phyloP scores from a whole-genome alignment of 2,888 invertebrate genomes.

The Deilephila porcellus region DNA sequence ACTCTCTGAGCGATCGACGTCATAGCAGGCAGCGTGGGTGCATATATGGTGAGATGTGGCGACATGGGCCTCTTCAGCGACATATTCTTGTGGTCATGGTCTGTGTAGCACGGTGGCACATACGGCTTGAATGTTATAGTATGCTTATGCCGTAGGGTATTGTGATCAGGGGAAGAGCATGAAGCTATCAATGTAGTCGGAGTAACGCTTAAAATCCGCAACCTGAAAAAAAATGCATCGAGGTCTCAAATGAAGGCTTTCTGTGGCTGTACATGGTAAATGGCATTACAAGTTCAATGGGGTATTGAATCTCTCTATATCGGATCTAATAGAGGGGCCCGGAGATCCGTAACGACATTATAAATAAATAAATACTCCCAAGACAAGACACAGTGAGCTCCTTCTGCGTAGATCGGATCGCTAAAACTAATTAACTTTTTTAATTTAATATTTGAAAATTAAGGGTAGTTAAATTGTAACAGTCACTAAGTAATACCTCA shows the following conservation, averaged over 20 bases:
- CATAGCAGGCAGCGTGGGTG: slow-evolving; percentile 89
- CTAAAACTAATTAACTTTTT: no score
- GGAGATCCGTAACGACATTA: no score
- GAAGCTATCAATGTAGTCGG: neutral
- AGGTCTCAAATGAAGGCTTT: neutral
- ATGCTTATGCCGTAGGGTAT: slow-evolving; percentile 35
- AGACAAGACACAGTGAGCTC: no score
- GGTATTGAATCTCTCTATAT: no score
- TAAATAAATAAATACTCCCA: no score
- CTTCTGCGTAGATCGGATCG: no score
- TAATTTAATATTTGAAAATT: no score
- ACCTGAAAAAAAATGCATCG: neutral
- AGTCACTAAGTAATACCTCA: no score
- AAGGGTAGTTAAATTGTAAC: no score
- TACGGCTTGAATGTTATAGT: slow-evolving; percentile 57
- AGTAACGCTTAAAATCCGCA: neutral
- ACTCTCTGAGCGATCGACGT: slow-evolving; percentile 93
- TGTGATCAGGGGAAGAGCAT: neutral
- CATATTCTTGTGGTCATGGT: slow-evolving; percentile 89
- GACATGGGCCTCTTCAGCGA: slow-evolving; percentile 91
- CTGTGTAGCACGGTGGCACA: slow-evolving; percentile 57
- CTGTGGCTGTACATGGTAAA: no score
- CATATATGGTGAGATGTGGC: slow-evolving; percentile 93
- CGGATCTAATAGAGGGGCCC: no score
- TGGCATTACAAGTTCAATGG: no score